Percentiles rank a stretch among this genome's conserved stretches.
Conservation (phyloP, 2,113 vertebrate genomes). For the Hemibagrus wyckioides region DNA sequence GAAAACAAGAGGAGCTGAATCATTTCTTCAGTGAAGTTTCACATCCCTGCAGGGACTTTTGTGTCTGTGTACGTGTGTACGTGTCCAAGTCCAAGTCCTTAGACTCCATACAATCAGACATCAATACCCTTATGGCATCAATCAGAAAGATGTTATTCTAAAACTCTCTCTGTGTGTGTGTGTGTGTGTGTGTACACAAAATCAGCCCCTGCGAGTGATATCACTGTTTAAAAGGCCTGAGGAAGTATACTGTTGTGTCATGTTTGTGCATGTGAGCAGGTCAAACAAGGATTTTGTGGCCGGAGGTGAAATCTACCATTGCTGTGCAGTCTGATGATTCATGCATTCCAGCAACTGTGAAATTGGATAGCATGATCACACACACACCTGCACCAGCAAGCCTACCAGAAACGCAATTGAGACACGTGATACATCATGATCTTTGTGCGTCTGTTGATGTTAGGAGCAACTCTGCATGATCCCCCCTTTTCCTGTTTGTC, state of each 20-base stretch:
- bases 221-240: conserved; percentile 1
- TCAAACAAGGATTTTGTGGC: not conserved
- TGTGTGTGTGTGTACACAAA: not conserved
- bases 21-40: not conserved
- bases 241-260: not conserved
- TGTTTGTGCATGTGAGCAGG: not conserved
- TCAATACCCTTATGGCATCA: not conserved
- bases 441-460: not conserved
- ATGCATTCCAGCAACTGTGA: not conserved
- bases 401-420: not conserved
- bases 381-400: not conserved
- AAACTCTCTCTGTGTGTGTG: not conserved
- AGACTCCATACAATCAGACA: not conserved
- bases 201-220: not conserved
- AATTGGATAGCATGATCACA: not conserved
- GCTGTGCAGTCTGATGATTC: not conserved
- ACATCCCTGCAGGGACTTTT: not conserved
- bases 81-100: not conserved
- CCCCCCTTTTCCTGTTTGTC: not conserved
- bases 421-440: not conserved
- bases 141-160: not conserved
- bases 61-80: not conserved
- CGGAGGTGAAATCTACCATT: not conserved
- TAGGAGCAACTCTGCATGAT: not conserved
- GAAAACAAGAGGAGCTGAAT: not conserved